Evolutionary conservation across 1,140 invertebrate genomes (phyloP).

Genomic region (Cecropterus lyciades): DNA sequence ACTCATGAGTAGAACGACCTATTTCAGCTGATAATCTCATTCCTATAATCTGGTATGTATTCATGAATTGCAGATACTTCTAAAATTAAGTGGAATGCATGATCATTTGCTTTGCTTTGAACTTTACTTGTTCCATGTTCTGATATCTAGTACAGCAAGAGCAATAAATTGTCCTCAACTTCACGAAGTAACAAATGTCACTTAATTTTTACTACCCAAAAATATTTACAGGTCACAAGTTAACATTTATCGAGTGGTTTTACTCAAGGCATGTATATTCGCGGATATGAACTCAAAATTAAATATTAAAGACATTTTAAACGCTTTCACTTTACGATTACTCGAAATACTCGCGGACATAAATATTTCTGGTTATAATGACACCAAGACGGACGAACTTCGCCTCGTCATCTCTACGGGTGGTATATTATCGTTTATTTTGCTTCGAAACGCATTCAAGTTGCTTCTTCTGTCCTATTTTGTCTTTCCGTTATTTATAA

Average conservation of each 20-base stretch:
- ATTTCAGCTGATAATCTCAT: too few species aligned
- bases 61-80: too few species aligned
- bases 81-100: neutral
- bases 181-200: constrained; percentile 5
- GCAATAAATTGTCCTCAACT: neutral
- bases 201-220: constrained; percentile 3
- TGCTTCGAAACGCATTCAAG: constrained; percentile 41
- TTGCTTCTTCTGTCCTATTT: neutral
- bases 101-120: neutral
- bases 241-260: constrained; percentile 38
- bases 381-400: constrained; percentile 30
- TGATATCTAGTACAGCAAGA: too few species aligned
- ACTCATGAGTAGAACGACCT: too few species aligned
- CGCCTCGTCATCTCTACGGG: constrained; percentile 35
- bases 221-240: constrained; percentile 11
- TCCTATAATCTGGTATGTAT: too few species aligned
- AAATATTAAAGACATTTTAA: constrained; percentile 38
- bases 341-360: constrained; percentile 36
- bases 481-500: too few species aligned
- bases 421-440: constrained; percentile 37
- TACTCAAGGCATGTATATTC: constrained; percentile 28
- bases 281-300: constrained; percentile 39
- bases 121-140: neutral
- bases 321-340: constrained; percentile 37
- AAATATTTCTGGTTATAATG: constrained; percentile 25